Conservation (phyloP, 2,113 vertebrate genomes). For the Oophaga pumilio region DNA sequence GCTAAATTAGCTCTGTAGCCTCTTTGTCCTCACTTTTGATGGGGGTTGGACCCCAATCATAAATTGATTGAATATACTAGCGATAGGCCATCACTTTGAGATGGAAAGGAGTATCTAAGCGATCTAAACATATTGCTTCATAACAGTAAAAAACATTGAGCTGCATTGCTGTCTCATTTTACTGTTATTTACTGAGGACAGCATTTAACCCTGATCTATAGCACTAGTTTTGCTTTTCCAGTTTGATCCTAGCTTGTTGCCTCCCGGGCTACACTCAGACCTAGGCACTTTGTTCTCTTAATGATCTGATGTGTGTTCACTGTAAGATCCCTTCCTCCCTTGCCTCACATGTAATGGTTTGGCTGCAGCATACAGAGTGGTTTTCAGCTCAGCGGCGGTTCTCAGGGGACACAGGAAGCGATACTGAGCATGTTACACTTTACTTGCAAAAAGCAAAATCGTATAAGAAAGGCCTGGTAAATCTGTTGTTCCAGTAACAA, state of each 20-base stretch:
- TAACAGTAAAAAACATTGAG: too few relatives aligned
- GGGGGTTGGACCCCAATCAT: too few relatives aligned
- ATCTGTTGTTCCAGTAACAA: conserved; percentile 12
- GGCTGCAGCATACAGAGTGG: background rate
- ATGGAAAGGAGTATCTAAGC: too few relatives aligned
- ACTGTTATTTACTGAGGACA: too few relatives aligned
- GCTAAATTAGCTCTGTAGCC: too few relatives aligned
- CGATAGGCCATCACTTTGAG: too few relatives aligned
- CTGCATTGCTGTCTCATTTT: too few relatives aligned
- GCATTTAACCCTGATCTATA: too few relatives aligned
- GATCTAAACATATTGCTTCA: too few relatives aligned
- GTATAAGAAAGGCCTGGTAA: background rate
- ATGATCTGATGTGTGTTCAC: background rate
- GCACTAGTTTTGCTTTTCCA: too few relatives aligned
- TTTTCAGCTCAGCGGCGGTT: background rate
- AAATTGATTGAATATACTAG: too few relatives aligned
- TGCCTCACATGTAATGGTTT: background rate
- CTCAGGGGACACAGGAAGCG: background rate
- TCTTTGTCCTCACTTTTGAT: too few relatives aligned
- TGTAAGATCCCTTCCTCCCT: background rate
- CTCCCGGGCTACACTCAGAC: background rate
- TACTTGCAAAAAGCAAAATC: background rate
- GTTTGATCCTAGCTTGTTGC: background rate
- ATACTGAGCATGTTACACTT: background rate
- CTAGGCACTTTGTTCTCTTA: background rate